A percentile compares a stretch with the other conserved stretches of the same genome.
phyloP scores from a whole-genome alignment of 2,113 vertebrate species.

The Aramus guarauna region DNA sequence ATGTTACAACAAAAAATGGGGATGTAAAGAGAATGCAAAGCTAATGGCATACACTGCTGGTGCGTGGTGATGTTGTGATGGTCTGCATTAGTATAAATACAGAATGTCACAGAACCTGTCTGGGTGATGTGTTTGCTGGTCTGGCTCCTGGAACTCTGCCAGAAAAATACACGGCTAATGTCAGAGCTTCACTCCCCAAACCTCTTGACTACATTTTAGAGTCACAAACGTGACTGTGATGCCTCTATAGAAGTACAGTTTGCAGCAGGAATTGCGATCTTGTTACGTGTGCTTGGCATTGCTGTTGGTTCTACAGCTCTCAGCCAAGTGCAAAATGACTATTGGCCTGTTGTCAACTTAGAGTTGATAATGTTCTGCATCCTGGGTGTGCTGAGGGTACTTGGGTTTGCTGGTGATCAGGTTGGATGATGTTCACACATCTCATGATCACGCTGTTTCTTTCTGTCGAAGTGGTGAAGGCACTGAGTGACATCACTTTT shows the following conservation, averaged over 20 bases:
- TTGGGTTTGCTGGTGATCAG: background rate
- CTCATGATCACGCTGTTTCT: background rate
- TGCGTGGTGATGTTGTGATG: background rate
- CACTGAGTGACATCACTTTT: background rate
- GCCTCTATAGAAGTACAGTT: background rate
- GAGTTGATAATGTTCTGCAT: background rate
- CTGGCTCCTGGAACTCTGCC: background rate
- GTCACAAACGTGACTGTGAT: background rate
- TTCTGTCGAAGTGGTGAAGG: background rate
- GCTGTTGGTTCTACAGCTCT: background rate
- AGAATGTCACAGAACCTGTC: slow-evolving; percentile 23
- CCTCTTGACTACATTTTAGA: background rate
- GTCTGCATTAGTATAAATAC: background rate
- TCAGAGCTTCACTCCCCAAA: background rate
- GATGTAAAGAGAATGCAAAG: background rate
- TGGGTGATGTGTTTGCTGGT: background rate
- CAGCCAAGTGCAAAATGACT: background rate
- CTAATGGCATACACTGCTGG: background rate
- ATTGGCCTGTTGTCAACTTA: background rate
- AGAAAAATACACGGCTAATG: background rate
- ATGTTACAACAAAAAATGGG: background rate
- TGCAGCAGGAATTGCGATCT: background rate
- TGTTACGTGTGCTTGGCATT: background rate
- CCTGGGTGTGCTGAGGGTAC: background rate
- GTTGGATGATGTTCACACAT: background rate